phyloP scores from a whole-genome alignment of 2,113 vertebrate species.

The Brachypodius melanocephalos region DNA sequence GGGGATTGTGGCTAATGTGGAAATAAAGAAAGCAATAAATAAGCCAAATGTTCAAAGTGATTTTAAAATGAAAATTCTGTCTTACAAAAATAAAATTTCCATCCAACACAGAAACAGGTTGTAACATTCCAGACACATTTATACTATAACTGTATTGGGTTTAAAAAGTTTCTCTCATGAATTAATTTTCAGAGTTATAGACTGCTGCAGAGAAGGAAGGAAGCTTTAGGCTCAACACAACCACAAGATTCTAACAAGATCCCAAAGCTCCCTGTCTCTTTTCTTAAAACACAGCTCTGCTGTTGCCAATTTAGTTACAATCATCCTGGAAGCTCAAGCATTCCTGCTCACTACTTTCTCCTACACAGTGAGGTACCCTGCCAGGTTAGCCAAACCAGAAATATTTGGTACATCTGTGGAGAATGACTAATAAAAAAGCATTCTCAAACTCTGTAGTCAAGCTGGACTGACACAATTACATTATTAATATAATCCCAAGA shows the following conservation, averaged over 20 bases:
- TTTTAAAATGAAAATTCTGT: slow-evolving; percentile 75
- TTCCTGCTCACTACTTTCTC: not conserved
- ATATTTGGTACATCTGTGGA: not conserved
- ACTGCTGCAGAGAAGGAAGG: not conserved
- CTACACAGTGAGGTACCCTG: not conserved
- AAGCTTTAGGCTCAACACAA: not conserved
- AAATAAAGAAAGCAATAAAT: slow-evolving; percentile 83
- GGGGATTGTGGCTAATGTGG: slow-evolving; percentile 82
- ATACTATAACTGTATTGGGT: not conserved
- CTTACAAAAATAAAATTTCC: slow-evolving; percentile 68
- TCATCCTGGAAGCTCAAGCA: not conserved
- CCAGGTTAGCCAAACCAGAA: not conserved
- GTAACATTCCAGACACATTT: not conserved
- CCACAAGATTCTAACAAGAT: not conserved
- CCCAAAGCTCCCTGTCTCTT: not conserved
- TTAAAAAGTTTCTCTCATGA: not conserved
- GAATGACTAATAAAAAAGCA: not conserved
- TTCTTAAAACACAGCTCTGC: not conserved
- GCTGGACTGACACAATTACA: not conserved
- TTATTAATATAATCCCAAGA: not conserved
- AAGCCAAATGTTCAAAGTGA: slow-evolving; percentile 78
- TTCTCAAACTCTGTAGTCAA: not conserved
- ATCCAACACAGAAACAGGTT: slow-evolving; percentile 50
- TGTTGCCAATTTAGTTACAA: not conserved
- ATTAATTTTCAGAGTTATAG: not conserved